Base-by-base conservation (phyloP, 2,113 vertebrate genomes). In the Trogon surrucura region DNA sequence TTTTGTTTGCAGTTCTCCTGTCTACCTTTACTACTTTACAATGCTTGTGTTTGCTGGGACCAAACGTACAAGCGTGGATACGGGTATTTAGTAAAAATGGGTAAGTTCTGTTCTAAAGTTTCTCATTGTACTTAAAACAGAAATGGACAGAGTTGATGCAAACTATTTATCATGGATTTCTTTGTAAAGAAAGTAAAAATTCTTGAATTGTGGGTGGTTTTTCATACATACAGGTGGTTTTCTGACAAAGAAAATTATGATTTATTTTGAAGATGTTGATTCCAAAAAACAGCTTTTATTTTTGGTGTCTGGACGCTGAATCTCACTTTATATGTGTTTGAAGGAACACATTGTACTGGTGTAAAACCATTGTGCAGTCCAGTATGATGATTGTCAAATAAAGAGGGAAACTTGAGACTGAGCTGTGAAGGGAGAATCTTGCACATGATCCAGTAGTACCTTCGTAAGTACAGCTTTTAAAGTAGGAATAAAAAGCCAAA, bases 71-170 rank as follows among this genome's bases (percentile, higher is more conserved):
- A 94, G 98, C 99, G 2, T 99, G 99, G 99, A 98, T 99, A 84
- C 98, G 99, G 80, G 99, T 99, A 64, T 99, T 99, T 97, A 99
- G 98, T 97, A 99, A 98, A 87, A 99, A 99, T 36, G 99, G 99
- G 99, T 99, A 96, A 96, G 97, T 96, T 93, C 75, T 67, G 10
- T 45, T 65, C 12, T 41, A 17, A 69, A 78, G n/a, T 65, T 89
- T 85, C 36, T 86, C 21, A 13, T 66, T 80, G 29, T 73, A 88
- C 12, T 6, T 41, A 9, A 21, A 57, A 34, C 9, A 62, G 38
- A 90, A 89, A 48, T 13, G 1, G 20, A 30, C 13, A 34, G 41
- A 73, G 78, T 75, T 72, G 26, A 18, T 72, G 38, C 41, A 51
- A 89, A 48, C 7, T 32, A 13, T n/a, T 10, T 45, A 7, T 57